Conservation (phyloP, 2,113 vertebrate species). For the Stegastes partitus region DNA sequence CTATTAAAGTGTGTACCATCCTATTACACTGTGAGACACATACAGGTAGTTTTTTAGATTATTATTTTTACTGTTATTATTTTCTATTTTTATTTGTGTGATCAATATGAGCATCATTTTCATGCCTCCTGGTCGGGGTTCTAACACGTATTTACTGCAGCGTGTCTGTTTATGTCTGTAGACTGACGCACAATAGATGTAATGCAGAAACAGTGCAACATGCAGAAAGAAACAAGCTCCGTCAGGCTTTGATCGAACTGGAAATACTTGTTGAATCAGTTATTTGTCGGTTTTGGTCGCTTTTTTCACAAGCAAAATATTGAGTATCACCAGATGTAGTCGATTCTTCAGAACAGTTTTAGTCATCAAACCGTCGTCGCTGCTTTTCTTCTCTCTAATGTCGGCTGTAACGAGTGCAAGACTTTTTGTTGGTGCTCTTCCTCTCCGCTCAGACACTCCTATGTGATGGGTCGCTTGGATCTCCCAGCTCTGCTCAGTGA, state of each 20-base stretch:
- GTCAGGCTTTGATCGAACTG: background rate
- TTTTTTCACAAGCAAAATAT: background rate
- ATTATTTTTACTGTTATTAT: no score
- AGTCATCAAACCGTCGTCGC: background rate
- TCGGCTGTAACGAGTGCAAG: background rate
- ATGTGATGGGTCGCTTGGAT: background rate
- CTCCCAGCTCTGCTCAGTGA: slow-evolving; percentile 34
- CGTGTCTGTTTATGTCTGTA: background rate
- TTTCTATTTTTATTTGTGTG: no score
- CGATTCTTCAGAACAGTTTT: background rate
- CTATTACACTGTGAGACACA: no score
- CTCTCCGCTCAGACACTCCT: slow-evolving; percentile 1
- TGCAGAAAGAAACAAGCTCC: background rate
- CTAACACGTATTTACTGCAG: no score
- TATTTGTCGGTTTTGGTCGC: background rate
- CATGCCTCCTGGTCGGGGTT: no score
- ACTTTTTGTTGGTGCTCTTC: background rate
- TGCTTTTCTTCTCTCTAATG: background rate
- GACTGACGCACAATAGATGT: background rate
- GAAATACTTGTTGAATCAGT: background rate
- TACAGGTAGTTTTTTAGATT: no score
- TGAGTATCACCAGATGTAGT: background rate
- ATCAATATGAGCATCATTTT: no score
- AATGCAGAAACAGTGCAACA: background rate
- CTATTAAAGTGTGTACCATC: no score